Evolutionary conservation across 2,888 invertebrate genomes (phyloP).

Genomic region (Noctua janthe): DNA sequence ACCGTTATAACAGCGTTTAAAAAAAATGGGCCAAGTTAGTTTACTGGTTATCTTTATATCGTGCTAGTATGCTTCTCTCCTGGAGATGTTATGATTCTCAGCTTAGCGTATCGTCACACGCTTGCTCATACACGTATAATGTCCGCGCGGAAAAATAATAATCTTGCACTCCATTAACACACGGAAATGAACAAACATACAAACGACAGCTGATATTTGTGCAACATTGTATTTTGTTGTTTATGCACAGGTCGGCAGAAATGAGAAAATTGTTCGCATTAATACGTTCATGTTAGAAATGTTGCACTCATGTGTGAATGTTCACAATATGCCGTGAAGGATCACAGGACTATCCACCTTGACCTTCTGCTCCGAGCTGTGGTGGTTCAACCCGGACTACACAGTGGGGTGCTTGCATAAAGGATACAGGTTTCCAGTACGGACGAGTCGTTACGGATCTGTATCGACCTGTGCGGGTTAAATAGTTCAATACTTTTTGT

Average conservation of each 20-base stretch:
- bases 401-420: background rate
- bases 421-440: background rate
- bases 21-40: background rate
- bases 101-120: background rate
- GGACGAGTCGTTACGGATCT: background rate
- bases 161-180: slow-evolving; percentile 12
- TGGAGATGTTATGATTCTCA: background rate
- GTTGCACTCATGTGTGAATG: background rate
- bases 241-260: slow-evolving; percentile 3
- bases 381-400: background rate
- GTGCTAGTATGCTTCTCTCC: background rate
- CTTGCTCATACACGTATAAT: background rate
- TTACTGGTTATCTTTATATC: background rate
- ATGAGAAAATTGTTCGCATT: slow-evolving; percentile 1
- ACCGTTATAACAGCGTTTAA: background rate
- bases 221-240: slow-evolving; percentile 7
- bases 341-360: background rate
- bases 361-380: background rate
- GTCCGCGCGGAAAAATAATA: background rate
- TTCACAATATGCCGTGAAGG: background rate
- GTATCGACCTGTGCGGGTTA: background rate
- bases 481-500: background rate
- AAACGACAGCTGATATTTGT: slow-evolving; percentile 8
- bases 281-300: background rate
- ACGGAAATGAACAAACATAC: slow-evolving; percentile 12